Base-by-base conservation (phyloP, 2,797 vertebrate species). In the Enteromius viviparus region DNA sequence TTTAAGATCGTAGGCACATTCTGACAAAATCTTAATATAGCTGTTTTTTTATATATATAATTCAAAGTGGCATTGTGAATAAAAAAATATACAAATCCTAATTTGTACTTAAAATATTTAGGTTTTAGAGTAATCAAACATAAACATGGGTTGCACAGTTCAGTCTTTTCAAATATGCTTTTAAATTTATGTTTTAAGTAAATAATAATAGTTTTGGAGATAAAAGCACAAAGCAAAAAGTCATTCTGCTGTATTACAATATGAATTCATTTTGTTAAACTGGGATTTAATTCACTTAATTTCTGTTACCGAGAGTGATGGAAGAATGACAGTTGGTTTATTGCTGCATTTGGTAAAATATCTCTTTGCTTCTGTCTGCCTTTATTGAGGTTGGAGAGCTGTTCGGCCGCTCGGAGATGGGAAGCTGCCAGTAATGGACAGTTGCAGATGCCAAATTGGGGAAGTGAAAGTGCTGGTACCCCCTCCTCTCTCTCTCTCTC, bases 401-500 rank as follows among this genome's bases (percentile, higher is more conserved):
- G 86, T 84, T 69, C 26, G 80, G 58, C 72, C 89, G 83, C 90
- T 90, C 89, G 87, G 90, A 88, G 92, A 92, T 92, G 93, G 93
- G 94, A 95, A 76, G 91, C 91, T 89, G 93, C 89, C 94, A 92
- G 92, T 92, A 90, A 94, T 92, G 91, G 89, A 86, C 92, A 93
- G 91, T 91, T 93, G 84, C 91, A 93, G 91, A 91, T 89, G 92
- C 85, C 92, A 87, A 93, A 94, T 85, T 93, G 88, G 92, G 95
- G 95, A 98, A 97, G 93, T 95, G 96, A 97, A 96, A 97, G 93
- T 94, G 90, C 91, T 78, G 82, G 49, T 70, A 23, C 19, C 49
- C 60, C 72, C 64, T 68, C 64, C 81, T 45, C 60, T 92, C 92
- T 62, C 40, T 58, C 32, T 23, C 32, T 76, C 84, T 92, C 93